phyloP scores from a whole-genome alignment of 2,113 vertebrate species.

The Heptranchias perlo region DNA sequence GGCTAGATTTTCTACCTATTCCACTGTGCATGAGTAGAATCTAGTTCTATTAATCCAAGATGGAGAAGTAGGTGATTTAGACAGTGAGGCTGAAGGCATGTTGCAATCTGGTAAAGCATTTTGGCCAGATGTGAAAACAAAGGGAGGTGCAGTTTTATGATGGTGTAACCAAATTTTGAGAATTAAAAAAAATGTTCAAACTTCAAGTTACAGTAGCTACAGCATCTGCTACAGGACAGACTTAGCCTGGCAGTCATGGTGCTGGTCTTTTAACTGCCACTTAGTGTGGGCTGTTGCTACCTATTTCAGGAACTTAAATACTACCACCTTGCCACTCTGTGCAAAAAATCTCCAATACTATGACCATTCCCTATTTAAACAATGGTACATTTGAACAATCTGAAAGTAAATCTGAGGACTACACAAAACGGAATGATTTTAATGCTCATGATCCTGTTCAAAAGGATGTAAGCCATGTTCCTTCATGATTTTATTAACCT shows the following conservation, averaged over 20 bases:
- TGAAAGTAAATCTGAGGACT: not conserved
- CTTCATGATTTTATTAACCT: not conserved
- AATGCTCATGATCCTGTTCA: not conserved
- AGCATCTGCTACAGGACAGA: not conserved
- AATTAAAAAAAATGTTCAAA: not conserved
- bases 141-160: not conserved
- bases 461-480: not conserved
- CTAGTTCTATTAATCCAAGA: not conserved
- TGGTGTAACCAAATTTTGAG: not conserved
- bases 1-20: not conserved
- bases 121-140: not conserved
- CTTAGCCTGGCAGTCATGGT: not conserved
- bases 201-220: not conserved
- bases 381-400: not conserved
- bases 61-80: not conserved
- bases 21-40: not conserved
- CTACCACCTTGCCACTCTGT: not conserved
- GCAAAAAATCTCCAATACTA: not conserved
- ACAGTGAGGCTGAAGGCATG: not conserved
- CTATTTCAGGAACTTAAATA: not conserved
- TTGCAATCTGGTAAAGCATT: not conserved
- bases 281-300: not conserved
- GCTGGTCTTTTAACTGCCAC: not conserved
- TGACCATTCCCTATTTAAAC: not conserved
- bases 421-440: too few species aligned